Evolutionary conservation across 2,888 invertebrate genomes (phyloP), one percentile per base, ranked within the genome.

Genomic region (Mactromeris polynyma): DNA sequence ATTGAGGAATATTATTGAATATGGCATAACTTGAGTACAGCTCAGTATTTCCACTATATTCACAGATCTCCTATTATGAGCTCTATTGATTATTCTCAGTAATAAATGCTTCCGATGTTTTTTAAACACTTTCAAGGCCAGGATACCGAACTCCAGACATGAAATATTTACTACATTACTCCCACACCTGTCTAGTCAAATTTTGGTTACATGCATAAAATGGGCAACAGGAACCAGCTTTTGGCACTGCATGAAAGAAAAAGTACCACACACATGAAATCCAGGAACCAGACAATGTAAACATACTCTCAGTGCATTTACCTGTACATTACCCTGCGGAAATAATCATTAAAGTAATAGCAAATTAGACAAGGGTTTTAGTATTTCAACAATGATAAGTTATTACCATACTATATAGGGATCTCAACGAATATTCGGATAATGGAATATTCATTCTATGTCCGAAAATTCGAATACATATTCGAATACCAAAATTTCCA

Each of bases 81-180:
- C 73, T 19, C 0, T 73, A 73, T 73, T 73, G 73, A 73, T 73
- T 73, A 73, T 54, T 54, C 73, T 73, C 33, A 73, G 73, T 73
- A 73, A 73, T 26, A 73, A 69, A 73, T 73, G 33, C 73, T 36
- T 26, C 26, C 14, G 33, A 73, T 31, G 36, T 33, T 73, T 73
- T 69, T 73, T 17, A 33, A 73, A 33, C 14, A 36, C 19, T 73
- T 73, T 73, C 69, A 69, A 69, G 69, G 69, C 69, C 33, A 69
- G 31, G 17, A 26, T 36, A 73, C 26, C 26, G 33, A 36, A 73
- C 31, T 36, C 33, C 73, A 73, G 73, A 73, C 73, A 73, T 73
- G 6, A 73, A 58, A 14, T 26, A 73, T 73, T n/a, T 73, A 33
- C 73, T 33, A 73, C 17, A 1, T 17, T 11, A 33, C 73, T 73